Evolutionary conservation across 2,888 invertebrate species (phyloP).

Genomic region (Hyposoter dolosus): DNA sequence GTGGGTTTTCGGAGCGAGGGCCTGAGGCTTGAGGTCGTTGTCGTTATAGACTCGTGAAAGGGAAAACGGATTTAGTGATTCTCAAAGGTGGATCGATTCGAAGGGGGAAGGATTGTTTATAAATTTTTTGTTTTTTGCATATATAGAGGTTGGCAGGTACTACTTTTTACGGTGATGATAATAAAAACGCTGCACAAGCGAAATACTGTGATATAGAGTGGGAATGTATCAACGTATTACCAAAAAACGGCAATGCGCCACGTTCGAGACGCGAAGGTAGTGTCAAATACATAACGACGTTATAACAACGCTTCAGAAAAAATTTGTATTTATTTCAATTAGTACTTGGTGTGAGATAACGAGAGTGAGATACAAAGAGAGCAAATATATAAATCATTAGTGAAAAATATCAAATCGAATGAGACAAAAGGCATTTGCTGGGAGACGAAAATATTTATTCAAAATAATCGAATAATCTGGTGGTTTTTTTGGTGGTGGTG

Average conservation of each 20-base stretch:
- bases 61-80: constrained; percentile 67
- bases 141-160: constrained; percentile 78
- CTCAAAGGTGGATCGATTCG: background rate
- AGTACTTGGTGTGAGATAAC: constrained; percentile 61
- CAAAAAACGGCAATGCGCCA: constrained; percentile 73
- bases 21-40: constrained; percentile 22
- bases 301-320: constrained; percentile 64
- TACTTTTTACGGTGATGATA: constrained; percentile 84
- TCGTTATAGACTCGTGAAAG: constrained; percentile 69
- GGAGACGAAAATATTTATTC: constrained; percentile 2
- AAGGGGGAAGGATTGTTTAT: constrained; percentile 59
- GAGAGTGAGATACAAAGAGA: constrained; percentile 55
- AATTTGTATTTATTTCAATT: constrained; percentile 6
- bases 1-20: background rate
- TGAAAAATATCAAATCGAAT: constrained; percentile 42
- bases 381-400: constrained; percentile 18
- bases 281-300: constrained; percentile 53
- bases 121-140: constrained; percentile 33
- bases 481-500: constrained; percentile 34
- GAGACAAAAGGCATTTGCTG: constrained; percentile 48
- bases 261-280: constrained; percentile 69
- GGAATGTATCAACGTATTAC: constrained; percentile 81
- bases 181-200: constrained; percentile 85
- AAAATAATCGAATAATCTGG: background rate
- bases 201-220: constrained; percentile 83